Evolutionary conservation across 2,113 vertebrate genomes (phyloP).

Genomic region (Holacanthus passer): DNA sequence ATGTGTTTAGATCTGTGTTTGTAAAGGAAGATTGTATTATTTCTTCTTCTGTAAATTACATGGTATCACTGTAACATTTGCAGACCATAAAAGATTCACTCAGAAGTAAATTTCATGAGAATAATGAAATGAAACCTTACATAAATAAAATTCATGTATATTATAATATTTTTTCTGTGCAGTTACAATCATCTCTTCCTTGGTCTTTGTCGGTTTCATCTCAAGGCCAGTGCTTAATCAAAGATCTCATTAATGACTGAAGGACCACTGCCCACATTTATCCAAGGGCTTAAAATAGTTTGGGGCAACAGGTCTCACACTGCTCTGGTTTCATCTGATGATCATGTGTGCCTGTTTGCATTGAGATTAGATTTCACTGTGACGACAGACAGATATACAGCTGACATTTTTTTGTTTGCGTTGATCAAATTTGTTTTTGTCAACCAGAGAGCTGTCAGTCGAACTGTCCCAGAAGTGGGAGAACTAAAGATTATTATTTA

Average conservation of each 20-base stretch:
- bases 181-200: neutral
- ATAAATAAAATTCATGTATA: neutral
- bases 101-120: too few species aligned
- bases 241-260: neutral
- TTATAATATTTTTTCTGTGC: neutral
- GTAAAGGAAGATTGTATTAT: too few species aligned
- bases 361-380: neutral
- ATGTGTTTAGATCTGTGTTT: neutral
- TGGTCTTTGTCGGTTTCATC: neutral
- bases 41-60: too few species aligned
- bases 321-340: constrained; percentile 22
- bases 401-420: neutral
- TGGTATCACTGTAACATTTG: too few species aligned
- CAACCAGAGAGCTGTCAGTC: neutral
- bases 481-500: neutral
- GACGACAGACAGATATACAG: neutral
- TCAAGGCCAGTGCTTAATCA: neutral
- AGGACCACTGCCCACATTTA: constrained; percentile 7
- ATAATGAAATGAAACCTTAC: neutral
- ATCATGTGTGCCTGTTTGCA: neutral
- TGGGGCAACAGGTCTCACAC: constrained; percentile 16
- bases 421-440: neutral
- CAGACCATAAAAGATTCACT: too few species aligned
- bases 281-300: constrained; percentile 22
- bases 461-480: neutral